A percentile compares a stretch with the other conserved stretches of the same genome.
These are phyloP conservation scores for Leptinotarsa lineolata DNA, from an alignment of 1,140 invertebrate genomes.

Conservation along the genomic window DNA sequence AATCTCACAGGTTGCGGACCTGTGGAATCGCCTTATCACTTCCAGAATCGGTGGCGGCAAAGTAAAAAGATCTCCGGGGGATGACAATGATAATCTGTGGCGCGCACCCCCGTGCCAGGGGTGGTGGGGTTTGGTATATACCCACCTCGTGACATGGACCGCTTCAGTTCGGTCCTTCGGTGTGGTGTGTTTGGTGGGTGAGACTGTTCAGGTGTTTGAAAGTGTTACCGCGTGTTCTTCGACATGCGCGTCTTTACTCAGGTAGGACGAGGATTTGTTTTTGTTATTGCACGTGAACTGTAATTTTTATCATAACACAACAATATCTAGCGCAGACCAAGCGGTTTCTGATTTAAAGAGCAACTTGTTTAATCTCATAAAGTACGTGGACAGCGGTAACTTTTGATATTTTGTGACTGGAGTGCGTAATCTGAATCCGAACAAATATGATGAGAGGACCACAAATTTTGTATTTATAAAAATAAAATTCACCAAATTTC, in stretches of 20 bases:
- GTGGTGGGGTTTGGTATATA: conserved; percentile 19
- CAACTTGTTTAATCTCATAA: too few species aligned
- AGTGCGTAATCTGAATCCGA: too few species aligned
- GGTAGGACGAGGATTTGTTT: conserved; percentile 16
- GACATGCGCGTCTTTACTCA: conserved; percentile 21
- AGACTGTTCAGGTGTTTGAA: conserved; percentile 13
- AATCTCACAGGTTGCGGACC: conserved; percentile 1
- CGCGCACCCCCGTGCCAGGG: conserved; percentile 23
- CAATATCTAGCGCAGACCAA: too few species aligned
- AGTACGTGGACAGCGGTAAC: too few species aligned
- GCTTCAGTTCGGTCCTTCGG: not conserved
- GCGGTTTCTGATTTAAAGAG: too few species aligned
- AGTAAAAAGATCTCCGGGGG: not conserved
- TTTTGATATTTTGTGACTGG: too few species aligned
- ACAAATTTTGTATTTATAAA: too few species aligned
- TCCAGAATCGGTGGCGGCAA: not conserved
- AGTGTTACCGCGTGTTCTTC: conserved; percentile 1
- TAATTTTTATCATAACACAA: too few species aligned
- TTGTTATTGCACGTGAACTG: not conserved
- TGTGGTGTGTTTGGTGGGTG: not conserved
- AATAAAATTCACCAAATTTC: too few species aligned
- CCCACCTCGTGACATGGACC: conserved; percentile 4
- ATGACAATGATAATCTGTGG: not conserved
- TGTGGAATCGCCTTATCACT: conserved; percentile 4
- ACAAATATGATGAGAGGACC: too few species aligned